Base-by-base conservation (phyloP, 1,140 invertebrate species). In the Berghia stephanieae region DNA sequence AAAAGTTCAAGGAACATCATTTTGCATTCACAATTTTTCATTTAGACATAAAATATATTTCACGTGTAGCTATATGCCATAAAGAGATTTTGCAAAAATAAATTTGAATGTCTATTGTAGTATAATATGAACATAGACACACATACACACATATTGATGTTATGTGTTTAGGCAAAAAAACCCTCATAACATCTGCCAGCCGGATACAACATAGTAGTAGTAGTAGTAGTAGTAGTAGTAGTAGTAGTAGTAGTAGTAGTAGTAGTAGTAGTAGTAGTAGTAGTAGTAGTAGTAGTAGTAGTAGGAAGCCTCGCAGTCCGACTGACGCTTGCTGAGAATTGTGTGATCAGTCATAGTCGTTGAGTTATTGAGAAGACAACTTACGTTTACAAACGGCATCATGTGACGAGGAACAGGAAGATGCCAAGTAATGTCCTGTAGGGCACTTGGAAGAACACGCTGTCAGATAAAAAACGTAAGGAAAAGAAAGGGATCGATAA, bases 321-420 rank as follows among this genome's bases (percentile, higher is more conserved):
- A n/a, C n/a, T n/a, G n/a, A n/a, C n/a, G n/a, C n/a, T n/a, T n/a
- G n/a, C n/a, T n/a, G n/a, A n/a, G n/a, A n/a, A n/a, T n/a, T n/a
- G n/a, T n/a, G n/a, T n/a, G 24, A 34, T 38, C n/a, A n/a, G n/a
- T n/a, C n/a, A n/a, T n/a, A n/a, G n/a, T n/a, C n/a, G n/a, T n/a
- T n/a, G n/a, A n/a, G 27, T 21, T 36, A 67, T 46, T 4, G 10
- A 21, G 13, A 27, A 38, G 27, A 63, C 24, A 8, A 75, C 80
- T 81, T 79, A 85, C 84, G 74, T 81, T 69, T 79, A 79, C 83
- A 86, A 18, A 84, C 78, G 6, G 81, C 81, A 80, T 86, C 83
- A n/a, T 71, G 74, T 16, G 67, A 44, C 18, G 78, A 73, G 4
- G 83, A 79, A 74, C 84, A 86, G 21, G 78, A 71, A 31, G 78